A percentile compares a stretch with the other conserved stretches of the same genome.
These are phyloP conservation scores for Alca torda DNA, from an alignment of 2,797 vertebrate species.

Conservation along the genomic window DNA sequence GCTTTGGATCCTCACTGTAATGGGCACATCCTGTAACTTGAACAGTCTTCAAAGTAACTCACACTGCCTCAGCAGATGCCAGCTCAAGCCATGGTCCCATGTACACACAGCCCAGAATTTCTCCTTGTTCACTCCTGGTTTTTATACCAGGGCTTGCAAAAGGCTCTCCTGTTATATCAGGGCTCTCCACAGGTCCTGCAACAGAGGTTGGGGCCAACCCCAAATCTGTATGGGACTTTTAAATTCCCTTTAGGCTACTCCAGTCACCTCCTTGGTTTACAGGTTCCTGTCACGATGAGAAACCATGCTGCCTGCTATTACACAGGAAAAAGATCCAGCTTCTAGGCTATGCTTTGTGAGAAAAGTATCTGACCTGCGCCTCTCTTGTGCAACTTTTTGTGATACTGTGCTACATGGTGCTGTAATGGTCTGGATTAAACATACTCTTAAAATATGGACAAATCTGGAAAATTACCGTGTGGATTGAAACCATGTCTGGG, in stretches of 20 bases:
- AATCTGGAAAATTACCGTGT: not conserved
- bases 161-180: not conserved
- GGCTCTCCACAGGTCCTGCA: not conserved
- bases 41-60: not conserved
- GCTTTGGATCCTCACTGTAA: not conserved
- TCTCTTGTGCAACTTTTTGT: not conserved
- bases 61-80: not conserved
- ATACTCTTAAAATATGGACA: not conserved
- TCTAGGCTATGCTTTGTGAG: not conserved
- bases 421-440: not conserved
- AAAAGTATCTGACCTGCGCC: not conserved
- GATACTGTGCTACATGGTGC: rapidly evolving
- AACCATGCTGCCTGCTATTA: not conserved
- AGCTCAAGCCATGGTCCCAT: not conserved
- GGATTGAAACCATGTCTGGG: not conserved
- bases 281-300: not conserved
- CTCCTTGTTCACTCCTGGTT: not conserved
- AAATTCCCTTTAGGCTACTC: not conserved
- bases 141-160: not conserved
- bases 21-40: not conserved
- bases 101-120: not conserved
- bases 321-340: not conserved
- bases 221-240: not conserved
- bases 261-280: not conserved
- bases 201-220: not conserved